Evolutionary conservation across 2,113 vertebrate genomes (phyloP), one percentile per base, ranked within the genome.

Genomic region (Amphiprion ocellaris): DNA sequence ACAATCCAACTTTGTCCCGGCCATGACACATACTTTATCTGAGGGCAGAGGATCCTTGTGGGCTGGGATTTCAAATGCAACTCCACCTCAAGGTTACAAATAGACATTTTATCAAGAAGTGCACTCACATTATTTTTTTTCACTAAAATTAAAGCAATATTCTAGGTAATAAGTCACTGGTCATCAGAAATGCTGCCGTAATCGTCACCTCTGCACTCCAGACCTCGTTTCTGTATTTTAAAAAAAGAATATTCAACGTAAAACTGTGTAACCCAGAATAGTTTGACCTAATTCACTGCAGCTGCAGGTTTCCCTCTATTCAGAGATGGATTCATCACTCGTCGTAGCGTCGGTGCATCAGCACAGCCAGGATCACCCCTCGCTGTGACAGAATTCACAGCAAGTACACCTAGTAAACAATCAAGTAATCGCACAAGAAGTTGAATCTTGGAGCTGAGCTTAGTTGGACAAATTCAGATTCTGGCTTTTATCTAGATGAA

Each of bases 1-100:
- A 92, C 85, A 87, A 63, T 52, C 68, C 49, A 17, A 70, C 67
- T 58, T 26, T 82, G 77, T 65, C 74, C 82, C 14, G 66, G 62
- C 46, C 46, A 30, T 47, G n/a, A 83, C 69, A 60, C 63, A 62
- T 26, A 4, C 70, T 41, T 68, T 54, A 49, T 74, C 54, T 33
- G 46, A 63, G 47, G 24, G 30, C 69, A 54, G 64, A 15, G 44
- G 74, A 74, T 49, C 56, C 37, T 53, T 1, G 21, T 19, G 33
- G 21, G 21, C 30, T 33, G 30, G 5, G 30, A 37, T 9, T 37
- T 37, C 33, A 37, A 5, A 30, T 30, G 30, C 4, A 30, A 30
- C 50, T 39, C 37, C 53, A 56, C 2, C 41, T 44, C 41, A 15
- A 8, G 21, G 37, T 54, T 46, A 46, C 24, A 56, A 77, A 63